These are phyloP conservation scores for Drosophila imparisetae DNA, from an alignment of 2,888 invertebrate genomes.

Conservation along the genomic window DNA sequence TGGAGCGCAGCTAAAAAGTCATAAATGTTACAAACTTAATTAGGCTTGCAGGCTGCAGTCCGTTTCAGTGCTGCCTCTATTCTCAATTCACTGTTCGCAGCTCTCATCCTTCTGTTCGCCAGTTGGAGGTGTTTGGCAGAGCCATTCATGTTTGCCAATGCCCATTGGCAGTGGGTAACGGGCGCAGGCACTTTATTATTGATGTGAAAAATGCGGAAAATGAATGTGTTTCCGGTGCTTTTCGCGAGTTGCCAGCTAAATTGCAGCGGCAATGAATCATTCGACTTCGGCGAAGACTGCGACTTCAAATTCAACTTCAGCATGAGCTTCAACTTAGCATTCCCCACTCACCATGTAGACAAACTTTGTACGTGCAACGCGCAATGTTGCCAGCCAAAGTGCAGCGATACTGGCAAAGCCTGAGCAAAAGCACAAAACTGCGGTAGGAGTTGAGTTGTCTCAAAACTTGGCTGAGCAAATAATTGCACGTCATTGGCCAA, in stretches of 20 bases:
- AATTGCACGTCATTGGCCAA: conserved; percentile 77
- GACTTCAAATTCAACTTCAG: conserved; percentile 15
- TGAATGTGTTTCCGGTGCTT: conserved; percentile 78
- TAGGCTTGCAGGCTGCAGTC: conserved; percentile 52
- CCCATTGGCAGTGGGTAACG: conserved; percentile 35
- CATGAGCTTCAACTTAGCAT: conserved; percentile 29
- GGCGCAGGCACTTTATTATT: conserved; percentile 68
- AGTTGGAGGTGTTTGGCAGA: conserved; percentile 25
- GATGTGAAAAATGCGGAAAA: conserved; percentile 78
- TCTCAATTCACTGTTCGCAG: not conserved
- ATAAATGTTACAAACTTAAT: conserved; percentile 78
- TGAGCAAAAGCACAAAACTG: not conserved
- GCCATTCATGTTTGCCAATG: conserved; percentile 24
- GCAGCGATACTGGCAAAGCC: conserved; percentile 5
- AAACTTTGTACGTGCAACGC: conserved; percentile 75
- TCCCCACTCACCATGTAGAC: conserved; percentile 63
- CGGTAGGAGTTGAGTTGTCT: conserved; percentile 19
- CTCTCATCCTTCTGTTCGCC: conserved; percentile 4
- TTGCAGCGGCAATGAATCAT: conserved; percentile 74
- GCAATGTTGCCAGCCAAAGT: conserved; percentile 40
- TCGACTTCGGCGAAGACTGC: conserved; percentile 39
- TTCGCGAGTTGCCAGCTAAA: conserved; percentile 78
- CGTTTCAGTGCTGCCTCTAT: conserved; percentile 14
- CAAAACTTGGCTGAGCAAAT: conserved; percentile 70
- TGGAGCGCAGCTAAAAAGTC: conserved; percentile 64